A percentile compares a stretch with the other conserved stretches of the same genome.
phyloP scores from a whole-genome alignment of 2,797 vertebrate genomes.

The Pangasius macronema region DNA sequence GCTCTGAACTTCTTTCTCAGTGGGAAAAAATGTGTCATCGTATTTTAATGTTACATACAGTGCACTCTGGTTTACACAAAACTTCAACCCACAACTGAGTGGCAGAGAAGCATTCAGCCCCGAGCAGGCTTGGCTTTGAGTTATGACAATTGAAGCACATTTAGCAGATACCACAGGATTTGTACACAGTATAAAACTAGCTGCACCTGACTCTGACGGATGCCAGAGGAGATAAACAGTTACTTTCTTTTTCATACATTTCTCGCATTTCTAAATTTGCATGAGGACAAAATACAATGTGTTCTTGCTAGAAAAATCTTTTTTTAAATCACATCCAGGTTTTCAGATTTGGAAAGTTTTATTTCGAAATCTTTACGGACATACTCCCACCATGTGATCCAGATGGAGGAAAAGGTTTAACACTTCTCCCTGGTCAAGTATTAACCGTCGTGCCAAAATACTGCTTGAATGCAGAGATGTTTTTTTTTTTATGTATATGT shows the following conservation, averaged over 20 bases:
- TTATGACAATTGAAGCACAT: not conserved
- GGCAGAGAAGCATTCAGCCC: not conserved
- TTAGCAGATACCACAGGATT: not conserved
- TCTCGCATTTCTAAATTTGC: not conserved
- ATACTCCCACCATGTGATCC: not conserved
- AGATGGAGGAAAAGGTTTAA: not conserved
- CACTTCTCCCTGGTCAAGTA: constrained; percentile 4
- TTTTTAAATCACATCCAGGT: not conserved
- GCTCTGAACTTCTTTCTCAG: not conserved
- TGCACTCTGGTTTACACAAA: not conserved
- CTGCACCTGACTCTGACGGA: not conserved
- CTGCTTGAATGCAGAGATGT: not conserved
- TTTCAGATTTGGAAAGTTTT: not conserved
- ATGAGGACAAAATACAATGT: not conserved
- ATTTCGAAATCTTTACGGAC: not conserved
- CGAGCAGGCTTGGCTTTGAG: not conserved
- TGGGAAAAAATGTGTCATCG: not conserved
- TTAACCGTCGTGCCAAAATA: not conserved
- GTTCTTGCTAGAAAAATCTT: not conserved
- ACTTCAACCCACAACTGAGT: not conserved
- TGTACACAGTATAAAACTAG: not conserved
- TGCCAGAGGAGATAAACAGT: not conserved
- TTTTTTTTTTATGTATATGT: not conserved
- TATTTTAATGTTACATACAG: not conserved
- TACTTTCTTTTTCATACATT: not conserved